phyloP scores from a whole-genome alignment of 2,797 vertebrate species.

The Xerus rutilus region DNA sequence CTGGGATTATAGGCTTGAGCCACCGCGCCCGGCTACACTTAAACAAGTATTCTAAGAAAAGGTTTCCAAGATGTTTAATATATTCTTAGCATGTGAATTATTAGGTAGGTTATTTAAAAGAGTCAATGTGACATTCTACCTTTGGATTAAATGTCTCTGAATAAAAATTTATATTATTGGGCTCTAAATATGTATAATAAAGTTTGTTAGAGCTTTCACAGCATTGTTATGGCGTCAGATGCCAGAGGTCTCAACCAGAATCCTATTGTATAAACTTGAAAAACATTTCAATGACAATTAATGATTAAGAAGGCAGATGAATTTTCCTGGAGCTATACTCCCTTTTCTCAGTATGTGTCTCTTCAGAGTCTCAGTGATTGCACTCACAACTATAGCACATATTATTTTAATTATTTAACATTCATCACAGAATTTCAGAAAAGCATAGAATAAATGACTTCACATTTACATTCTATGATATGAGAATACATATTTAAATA shows the following conservation, averaged over 20 bases:
- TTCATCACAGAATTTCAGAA: slow-evolving; percentile 59
- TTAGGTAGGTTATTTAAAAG: background rate
- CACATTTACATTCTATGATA: slow-evolving; percentile 50
- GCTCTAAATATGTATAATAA: background rate
- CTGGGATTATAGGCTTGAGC: too few relatives aligned
- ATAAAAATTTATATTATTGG: slow-evolving; percentile 56
- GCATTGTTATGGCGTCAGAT: background rate
- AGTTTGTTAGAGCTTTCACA: slow-evolving; percentile 38
- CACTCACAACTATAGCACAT: slow-evolving; percentile 51
- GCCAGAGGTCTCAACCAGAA: background rate
- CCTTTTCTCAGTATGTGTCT: slow-evolving; percentile 55
- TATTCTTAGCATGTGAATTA: background rate
- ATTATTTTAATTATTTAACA: slow-evolving; percentile 72
- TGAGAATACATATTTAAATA: slow-evolving; percentile 71
- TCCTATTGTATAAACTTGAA: slow-evolving; percentile 60
- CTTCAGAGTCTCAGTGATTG: slow-evolving; percentile 66
- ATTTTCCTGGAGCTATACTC: slow-evolving; percentile 58
- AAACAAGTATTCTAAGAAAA: slow-evolving; percentile 51
- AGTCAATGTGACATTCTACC: background rate
- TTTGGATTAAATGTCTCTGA: slow-evolving; percentile 7
- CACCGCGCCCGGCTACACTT: background rate
- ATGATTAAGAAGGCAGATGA: slow-evolving; percentile 64
- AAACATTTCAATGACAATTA: slow-evolving; percentile 62
- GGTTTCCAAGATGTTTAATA: background rate
- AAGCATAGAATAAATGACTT: slow-evolving; percentile 59